phyloP scores from a whole-genome alignment of 30 jellyfish, hydroid and myxozoan species.

The Catostylus mosaicus region DNA sequence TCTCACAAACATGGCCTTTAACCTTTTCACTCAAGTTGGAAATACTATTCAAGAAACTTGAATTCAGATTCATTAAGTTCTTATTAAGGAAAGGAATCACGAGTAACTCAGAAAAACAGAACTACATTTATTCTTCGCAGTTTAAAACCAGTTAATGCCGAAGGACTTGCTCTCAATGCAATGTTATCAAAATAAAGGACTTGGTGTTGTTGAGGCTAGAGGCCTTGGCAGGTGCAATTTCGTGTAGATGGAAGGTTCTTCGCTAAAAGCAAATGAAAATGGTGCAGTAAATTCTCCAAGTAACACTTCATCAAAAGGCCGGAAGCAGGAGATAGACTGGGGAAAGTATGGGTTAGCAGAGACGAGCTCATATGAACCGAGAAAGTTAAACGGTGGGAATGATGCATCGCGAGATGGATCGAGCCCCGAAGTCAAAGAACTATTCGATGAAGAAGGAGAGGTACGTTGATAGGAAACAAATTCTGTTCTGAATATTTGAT shows the following conservation, averaged over 20 bases:
- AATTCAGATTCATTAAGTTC: too few relatives aligned
- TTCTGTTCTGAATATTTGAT: too few relatives aligned
- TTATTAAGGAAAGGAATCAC: too few relatives aligned
- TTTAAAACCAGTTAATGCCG: too few relatives aligned
- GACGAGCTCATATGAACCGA: conserved; percentile 64
- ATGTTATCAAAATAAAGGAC: too few relatives aligned
- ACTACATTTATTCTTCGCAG: too few relatives aligned
- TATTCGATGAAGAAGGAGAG: conserved; percentile 76
- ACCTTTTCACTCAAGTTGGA: too few relatives aligned
- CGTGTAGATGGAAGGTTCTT: conserved; percentile 21
- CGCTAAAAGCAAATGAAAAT: conserved; percentile 8
- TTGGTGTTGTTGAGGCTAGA: background rate
- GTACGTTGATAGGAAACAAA: too few relatives aligned
- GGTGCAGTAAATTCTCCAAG: background rate
- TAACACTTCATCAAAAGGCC: background rate
- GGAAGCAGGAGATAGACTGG: conserved; percentile 73
- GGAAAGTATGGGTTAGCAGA: conserved; percentile 77
- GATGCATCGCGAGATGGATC: conserved; percentile 8
- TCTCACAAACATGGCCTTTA: conserved; percentile 43
- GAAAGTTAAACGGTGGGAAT: conserved; percentile 11
- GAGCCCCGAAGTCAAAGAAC: conserved; percentile 51
- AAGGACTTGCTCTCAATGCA: too few relatives aligned
- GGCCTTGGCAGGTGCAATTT: conserved; percentile 12
- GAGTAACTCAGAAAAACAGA: too few relatives aligned
- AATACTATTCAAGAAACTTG: too few relatives aligned